Evolutionary conservation across 1,140 invertebrate genomes (phyloP).

Genomic region (Saccostrea glomerata): DNA sequence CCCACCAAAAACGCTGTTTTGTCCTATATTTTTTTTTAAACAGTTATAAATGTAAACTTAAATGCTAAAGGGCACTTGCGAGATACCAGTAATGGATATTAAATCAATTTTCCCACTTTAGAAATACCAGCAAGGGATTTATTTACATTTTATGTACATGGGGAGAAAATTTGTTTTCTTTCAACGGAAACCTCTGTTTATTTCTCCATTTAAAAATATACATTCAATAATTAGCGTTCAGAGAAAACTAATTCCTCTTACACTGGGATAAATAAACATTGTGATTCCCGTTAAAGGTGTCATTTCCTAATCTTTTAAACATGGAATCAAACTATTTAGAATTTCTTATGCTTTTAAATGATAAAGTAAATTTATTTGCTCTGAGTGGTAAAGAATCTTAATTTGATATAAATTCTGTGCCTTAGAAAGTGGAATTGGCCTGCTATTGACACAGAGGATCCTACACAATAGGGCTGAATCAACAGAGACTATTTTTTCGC

Average conservation of each 20-base stretch:
- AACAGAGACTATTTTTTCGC: background rate
- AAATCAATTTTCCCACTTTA: constrained; percentile 8
- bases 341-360: constrained; percentile 27
- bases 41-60: constrained; percentile 14
- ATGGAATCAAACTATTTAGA: background rate
- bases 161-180: background rate
- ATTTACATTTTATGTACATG: constrained; percentile 16
- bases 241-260: constrained; percentile 2
- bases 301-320: constrained; percentile 21
- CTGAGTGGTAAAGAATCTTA: background rate
- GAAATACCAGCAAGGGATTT: background rate
- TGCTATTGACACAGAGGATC: background rate
- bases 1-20: background rate
- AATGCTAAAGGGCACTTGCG: background rate
- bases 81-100: background rate
- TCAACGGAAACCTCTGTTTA: background rate
- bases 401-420: constrained; percentile 17
- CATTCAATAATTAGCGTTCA: constrained; percentile 1
- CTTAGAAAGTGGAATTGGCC: background rate
- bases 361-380: constrained; percentile 14
- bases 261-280: constrained; percentile 23
- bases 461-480: background rate
- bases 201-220: constrained; percentile 3
- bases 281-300: background rate
- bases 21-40: background rate